A percentile compares a stretch with the other conserved stretches of the same genome.
These are phyloP conservation scores for Hypanus sabinus DNA, from an alignment of 2,113 vertebrate species.

Conservation along the genomic window DNA sequence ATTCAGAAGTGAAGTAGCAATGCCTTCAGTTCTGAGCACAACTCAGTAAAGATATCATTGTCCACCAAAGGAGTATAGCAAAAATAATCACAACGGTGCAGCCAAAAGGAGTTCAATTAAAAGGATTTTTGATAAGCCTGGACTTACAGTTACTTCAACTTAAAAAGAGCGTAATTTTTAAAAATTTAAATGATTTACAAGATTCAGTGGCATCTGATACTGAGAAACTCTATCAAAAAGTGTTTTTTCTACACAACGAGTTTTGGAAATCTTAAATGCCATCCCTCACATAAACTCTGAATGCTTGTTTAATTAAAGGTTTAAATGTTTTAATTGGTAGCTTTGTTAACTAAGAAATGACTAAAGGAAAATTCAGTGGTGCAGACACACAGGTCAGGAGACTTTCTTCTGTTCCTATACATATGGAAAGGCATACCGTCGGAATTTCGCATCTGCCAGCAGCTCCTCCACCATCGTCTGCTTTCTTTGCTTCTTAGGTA, in stretches of 20 bases:
- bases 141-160: no score
- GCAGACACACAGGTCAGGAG: not conserved
- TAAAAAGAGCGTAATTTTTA: no score
- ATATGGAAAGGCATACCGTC: constrained; percentile 59
- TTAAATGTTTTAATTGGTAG: not conserved
- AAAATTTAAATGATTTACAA: no score
- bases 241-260: no score
- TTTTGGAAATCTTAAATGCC: not conserved
- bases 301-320: not conserved
- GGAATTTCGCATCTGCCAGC: constrained; percentile 84
- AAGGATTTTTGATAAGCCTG: no score
- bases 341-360: not conserved
- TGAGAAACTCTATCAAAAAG: not conserved
- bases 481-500: constrained; percentile 91
- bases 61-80: no score
- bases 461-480: constrained; percentile 94
- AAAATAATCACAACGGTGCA: no score
- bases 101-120: no score
- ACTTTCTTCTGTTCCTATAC: not conserved
- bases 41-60: no score
- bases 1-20: not conserved
- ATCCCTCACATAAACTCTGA: not conserved
- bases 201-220: no score
- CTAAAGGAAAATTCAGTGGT: not conserved
- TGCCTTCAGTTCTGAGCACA: not conserved